Percentiles rank a stretch among this genome's conserved stretches.
Conservation (phyloP, 2,888 invertebrate genomes). For the Leptura quadrifasciata region DNA sequence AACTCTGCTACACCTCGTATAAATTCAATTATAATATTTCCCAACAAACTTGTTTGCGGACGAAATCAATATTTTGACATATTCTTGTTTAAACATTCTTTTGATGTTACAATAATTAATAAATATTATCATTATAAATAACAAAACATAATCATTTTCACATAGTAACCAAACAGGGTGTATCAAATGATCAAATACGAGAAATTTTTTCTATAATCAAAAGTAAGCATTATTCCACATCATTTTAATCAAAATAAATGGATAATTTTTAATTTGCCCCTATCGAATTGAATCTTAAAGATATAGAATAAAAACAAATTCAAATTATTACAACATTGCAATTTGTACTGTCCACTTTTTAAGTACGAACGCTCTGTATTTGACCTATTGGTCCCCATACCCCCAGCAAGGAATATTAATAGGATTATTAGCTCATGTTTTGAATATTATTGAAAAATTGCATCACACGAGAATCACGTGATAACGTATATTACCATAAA, state of each 20-base stretch:
- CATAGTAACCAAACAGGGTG: not conserved
- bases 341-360: too few relatives aligned
- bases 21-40: not conserved
- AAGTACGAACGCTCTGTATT: conserved; percentile 12
- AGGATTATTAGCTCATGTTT: conserved; percentile 26
- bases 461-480: conserved; percentile 15
- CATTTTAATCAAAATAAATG: too few relatives aligned
- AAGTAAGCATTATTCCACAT: too few relatives aligned
- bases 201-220: too few relatives aligned
- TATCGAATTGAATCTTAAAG: too few relatives aligned
- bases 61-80: not conserved
- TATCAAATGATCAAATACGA: not conserved
- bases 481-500: not conserved
- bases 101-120: not conserved
- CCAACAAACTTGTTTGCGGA: not conserved
- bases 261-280: too few relatives aligned
- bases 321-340: too few relatives aligned
- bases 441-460: conserved; percentile 14
- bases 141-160: not conserved
- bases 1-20: not conserved
- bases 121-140: conserved; percentile 2
- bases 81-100: not conserved
- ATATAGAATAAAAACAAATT: too few relatives aligned
- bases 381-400: conserved; percentile 18
- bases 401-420: conserved; percentile 36